Percentiles rank a stretch among this genome's conserved stretches.
phyloP scores from a whole-genome alignment of 1,140 invertebrate species.

The Batillaria attramentaria region DNA sequence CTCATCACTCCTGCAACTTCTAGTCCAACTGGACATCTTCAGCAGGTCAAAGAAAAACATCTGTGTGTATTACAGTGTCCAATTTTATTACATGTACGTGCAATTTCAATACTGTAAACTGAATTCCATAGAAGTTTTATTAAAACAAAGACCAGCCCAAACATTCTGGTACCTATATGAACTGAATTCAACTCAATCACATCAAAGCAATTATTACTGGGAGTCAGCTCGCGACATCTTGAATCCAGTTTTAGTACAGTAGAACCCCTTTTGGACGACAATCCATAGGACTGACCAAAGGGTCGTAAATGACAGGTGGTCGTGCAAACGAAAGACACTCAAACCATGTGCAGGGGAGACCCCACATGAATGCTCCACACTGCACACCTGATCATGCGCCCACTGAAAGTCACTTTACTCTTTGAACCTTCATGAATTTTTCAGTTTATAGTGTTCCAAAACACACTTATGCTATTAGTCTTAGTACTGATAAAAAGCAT shows the following conservation, averaged over 20 bases:
- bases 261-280: no score
- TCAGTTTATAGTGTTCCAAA: no score
- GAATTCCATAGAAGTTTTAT: no score
- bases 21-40: conserved; percentile 9
- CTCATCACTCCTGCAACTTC: conserved; percentile 13
- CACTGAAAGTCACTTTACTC: no score
- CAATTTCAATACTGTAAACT: background rate
- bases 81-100: background rate
- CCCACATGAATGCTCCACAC: background rate
- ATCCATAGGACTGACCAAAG: background rate
- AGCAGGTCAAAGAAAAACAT: background rate
- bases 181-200: background rate
- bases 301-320: background rate
- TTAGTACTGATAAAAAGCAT: no score
- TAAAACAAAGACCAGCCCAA: no score
- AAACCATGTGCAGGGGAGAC: background rate
- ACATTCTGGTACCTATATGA: no score
- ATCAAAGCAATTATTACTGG: background rate
- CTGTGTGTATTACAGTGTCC: background rate
- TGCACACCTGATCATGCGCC: background rate
- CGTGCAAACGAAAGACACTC: background rate
- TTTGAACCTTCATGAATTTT: background rate
- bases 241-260: background rate
- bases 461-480: no score
- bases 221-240: background rate